Conservation (phyloP, 2,797 vertebrate genomes). For the Thaleichthys pacificus region DNA sequence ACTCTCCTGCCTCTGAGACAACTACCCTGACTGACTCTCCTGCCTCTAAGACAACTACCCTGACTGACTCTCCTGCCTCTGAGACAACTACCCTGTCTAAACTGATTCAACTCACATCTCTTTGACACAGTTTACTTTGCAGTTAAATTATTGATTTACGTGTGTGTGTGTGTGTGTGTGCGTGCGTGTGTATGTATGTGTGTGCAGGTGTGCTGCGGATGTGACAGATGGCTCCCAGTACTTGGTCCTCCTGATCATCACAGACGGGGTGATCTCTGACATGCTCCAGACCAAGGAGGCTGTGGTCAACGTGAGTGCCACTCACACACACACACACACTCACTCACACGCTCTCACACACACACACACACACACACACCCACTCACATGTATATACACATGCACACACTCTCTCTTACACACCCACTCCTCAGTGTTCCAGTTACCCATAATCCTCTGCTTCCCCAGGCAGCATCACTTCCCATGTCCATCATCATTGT, state of each 20-base stretch:
- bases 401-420: neutral
- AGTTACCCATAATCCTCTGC: neutral
- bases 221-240: slow-evolving; percentile 85
- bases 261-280: slow-evolving; percentile 85
- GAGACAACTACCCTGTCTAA: no score
- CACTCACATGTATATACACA: neutral
- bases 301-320: slow-evolving; percentile 74
- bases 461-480: slow-evolving; percentile 82
- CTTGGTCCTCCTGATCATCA: slow-evolving; percentile 85
- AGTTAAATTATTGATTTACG: no score
- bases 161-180: no score
- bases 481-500: slow-evolving; percentile 96
- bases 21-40: no score
- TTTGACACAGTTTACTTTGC: no score
- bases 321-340: neutral
- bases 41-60: no score
- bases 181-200: neutral
- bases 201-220: slow-evolving; percentile 72
- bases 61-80: no score
- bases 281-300: slow-evolving; percentile 89
- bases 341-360: neutral
- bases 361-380: neutral
- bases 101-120: no score
- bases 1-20: no score
- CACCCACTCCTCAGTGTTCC: neutral